phyloP scores from a whole-genome alignment of 1,140 invertebrate genomes.

The Drosophila miranda region DNA sequence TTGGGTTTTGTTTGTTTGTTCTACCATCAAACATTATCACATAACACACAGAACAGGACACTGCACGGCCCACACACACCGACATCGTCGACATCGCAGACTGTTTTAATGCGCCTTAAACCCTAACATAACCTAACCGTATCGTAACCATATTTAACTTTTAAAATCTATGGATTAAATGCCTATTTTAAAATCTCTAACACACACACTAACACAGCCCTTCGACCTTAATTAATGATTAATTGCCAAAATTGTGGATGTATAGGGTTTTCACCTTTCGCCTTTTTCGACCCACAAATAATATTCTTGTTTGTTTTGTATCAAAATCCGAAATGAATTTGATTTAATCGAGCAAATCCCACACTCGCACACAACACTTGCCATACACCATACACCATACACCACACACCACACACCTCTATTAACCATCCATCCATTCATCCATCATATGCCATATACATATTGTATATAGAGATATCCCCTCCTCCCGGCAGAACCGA shows the following conservation, averaged over 20 bases:
- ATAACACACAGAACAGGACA: conserved; percentile 14
- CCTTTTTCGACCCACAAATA: neutral
- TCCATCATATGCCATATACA: conserved; percentile 19
- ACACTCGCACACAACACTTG: neutral
- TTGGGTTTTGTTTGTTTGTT: conserved; percentile 41
- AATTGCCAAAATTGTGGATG: no score
- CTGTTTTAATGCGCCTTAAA: conserved; percentile 16
- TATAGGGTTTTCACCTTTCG: no score
- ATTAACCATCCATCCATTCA: no score
- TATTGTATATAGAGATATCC: conserved; percentile 35
- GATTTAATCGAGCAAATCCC: conserved; percentile 9
- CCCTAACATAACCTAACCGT: no score
- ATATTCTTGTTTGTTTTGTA: conserved; percentile 29
- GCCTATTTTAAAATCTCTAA: no score
- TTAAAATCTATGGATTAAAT: neutral
- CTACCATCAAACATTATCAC: conserved; percentile 30
- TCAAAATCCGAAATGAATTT: conserved; percentile 26
- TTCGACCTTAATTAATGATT: no score
- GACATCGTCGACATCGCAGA: conserved; percentile 11
- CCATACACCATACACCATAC: conserved; percentile 12
- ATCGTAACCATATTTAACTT: conserved; percentile 15
- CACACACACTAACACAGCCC: neutral
- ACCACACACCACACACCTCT: conserved; percentile 8
- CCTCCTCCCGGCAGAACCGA: conserved; percentile 1
- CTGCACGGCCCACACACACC: conserved; percentile 3